Evolutionary conservation across 2,888 invertebrate species (phyloP).

Genomic region (Stegana nigrithorax): DNA sequence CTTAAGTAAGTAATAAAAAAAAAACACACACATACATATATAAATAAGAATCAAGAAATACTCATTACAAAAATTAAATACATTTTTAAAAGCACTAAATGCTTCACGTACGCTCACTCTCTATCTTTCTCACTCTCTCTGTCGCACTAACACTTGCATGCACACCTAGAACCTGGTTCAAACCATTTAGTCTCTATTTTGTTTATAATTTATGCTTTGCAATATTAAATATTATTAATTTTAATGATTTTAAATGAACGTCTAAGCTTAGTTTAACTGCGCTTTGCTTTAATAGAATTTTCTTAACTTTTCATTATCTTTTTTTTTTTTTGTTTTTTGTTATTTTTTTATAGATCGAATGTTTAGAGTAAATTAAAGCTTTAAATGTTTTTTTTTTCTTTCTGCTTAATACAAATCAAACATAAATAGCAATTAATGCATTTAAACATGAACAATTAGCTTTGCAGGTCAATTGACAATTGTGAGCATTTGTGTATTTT

Average conservation of each 20-base stretch:
- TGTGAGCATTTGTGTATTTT: too few relatives aligned
- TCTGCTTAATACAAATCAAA: not conserved
- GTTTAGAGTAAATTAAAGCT: constrained; percentile 19
- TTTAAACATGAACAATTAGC: too few relatives aligned
- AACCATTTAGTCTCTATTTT: not conserved
- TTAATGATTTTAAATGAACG: constrained; percentile 19
- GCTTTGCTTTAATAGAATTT: not conserved
- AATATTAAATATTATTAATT: constrained; percentile 12
- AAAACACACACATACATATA: constrained; percentile 10
- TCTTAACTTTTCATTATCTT: not conserved
- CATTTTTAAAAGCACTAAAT: too few relatives aligned
- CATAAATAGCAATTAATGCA: not conserved
- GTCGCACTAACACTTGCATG: not conserved
- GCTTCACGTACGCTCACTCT: too few relatives aligned
- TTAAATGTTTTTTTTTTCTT: constrained; percentile 3
- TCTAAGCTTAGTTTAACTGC: constrained; percentile 9
- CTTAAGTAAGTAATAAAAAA: constrained; percentile 11
- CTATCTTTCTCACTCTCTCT: not conserved
- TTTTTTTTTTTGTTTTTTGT: not conserved
- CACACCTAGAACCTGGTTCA: constrained; percentile 1
- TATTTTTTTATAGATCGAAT: constrained; percentile 1
- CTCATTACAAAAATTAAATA: constrained; percentile 5
- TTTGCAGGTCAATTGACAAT: too few relatives aligned
- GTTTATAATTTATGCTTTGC: constrained; percentile 8
- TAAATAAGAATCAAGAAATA: not conserved